Base-by-base conservation (phyloP, 2,113 vertebrate genomes). In the Colossoma macropomum region DNA sequence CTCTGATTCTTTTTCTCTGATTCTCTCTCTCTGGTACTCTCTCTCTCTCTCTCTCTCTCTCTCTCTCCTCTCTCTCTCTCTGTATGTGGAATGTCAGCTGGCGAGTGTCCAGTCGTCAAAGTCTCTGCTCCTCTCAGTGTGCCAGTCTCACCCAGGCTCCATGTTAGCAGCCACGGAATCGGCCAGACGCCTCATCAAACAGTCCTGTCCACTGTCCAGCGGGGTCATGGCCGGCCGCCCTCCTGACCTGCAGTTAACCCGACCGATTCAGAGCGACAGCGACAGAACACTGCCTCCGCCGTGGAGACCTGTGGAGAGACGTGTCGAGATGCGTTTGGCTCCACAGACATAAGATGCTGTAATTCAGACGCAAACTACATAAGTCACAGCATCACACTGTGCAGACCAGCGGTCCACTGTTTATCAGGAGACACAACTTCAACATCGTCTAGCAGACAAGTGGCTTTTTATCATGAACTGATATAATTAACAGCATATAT, bases 41-140 rank as follows among this genome's bases (percentile, higher is more conserved):
- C 54, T 21, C 8, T 56, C 21, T 7, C 17, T 56, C 54, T 56
- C 21, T 17, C 7, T 23, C 13, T 8, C 17, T 56, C 19, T 8
- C 5, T 23, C 21, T 54, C 21, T 23, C 74, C 73, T 79, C 81
- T 52, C 81, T 94, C 91, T 91, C 93, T 93, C 92, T 92, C 92
- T 94, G 93, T 94, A 92, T 71, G 81, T 92, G 92, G 93, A 94
- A 94, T 94, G 93, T 95, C 92, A 95, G 92, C 89, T 95, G 93
- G 94, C 93, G 91, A 88, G 82, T 81, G 19, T 91, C 92, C 94
- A 94, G 92, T 88, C 90, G 86, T 21, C 89, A 77, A 90, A 94
- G 91, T 92, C 75, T 79, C 91, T 90, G 89, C 91, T 89, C 92
- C 91, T 92, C 89, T 92, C 90, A 90, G 91, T 86, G 90, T 90